Conservation (phyloP, 2,113 vertebrate species). For the Lophius piscatorius region DNA sequence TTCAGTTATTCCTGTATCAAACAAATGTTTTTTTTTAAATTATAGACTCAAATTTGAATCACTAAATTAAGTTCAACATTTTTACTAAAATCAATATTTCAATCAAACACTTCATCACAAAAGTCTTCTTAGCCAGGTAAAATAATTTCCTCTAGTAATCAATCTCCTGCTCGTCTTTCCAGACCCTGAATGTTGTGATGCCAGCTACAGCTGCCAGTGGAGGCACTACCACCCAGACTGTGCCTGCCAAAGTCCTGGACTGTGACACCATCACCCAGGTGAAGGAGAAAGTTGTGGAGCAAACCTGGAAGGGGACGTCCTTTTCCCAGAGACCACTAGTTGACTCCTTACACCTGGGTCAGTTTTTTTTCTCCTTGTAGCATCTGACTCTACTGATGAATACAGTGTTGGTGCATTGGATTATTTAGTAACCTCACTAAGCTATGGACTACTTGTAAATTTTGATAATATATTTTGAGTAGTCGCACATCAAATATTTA, state of each 20-base stretch:
- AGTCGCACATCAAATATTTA: too few species aligned
- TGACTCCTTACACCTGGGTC: conserved; percentile 91
- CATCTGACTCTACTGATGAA: not conserved
- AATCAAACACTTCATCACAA: not conserved
- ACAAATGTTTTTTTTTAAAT: not conserved
- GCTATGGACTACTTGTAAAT: too few species aligned
- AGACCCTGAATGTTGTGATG: conserved; percentile 91
- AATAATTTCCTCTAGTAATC: not conserved
- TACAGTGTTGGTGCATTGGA: not conserved
- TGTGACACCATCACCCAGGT: conserved; percentile 98
- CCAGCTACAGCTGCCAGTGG: conserved; percentile 76
- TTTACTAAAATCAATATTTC: not conserved
- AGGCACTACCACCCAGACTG: conserved; percentile 73
- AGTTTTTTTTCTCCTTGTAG: conserved; percentile 10
- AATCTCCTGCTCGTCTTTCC: not conserved
- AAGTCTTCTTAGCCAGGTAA: not conserved
- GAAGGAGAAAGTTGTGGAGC: conserved; percentile 98
- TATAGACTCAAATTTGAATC: not conserved
- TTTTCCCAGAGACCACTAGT: conserved; percentile 90
- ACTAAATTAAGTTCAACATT: not conserved
- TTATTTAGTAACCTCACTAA: too few species aligned
- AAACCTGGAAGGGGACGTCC: conserved; percentile 90
- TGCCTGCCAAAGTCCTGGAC: conserved; percentile 91
- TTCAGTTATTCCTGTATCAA: too few species aligned
- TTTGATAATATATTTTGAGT: too few species aligned